Evolutionary conservation across 2,888 invertebrate genomes (phyloP).

Genomic region (Diarsia rubi): DNA sequence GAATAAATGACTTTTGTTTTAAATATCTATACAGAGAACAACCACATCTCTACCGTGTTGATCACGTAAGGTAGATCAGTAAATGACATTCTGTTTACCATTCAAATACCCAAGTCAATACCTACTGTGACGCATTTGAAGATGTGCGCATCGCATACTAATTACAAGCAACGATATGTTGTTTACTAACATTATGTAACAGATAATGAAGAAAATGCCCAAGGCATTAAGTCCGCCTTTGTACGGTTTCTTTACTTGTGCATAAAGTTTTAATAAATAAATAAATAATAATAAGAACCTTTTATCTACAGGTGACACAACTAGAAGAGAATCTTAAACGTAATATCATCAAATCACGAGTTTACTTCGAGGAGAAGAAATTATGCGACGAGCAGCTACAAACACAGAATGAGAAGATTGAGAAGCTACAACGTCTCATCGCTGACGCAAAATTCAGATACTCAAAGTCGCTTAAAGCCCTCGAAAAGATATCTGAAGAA

Average conservation of each 20-base stretch:
- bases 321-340: constrained; percentile 95
- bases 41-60: neutral
- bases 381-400: constrained; percentile 96
- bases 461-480: constrained; percentile 94
- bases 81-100: constrained; percentile 1
- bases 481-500: constrained; percentile 98
- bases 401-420: constrained; percentile 96
- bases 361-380: constrained; percentile 97
- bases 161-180: constrained; percentile 3
- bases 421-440: constrained; percentile 95
- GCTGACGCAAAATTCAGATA: constrained; percentile 95
- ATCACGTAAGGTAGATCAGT: constrained; percentile 21
- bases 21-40: neutral
- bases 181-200: constrained; percentile 9
- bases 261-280: too few relatives aligned
- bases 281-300: constrained; percentile 11
- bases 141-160: constrained; percentile 26
- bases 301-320: constrained; percentile 91
- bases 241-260: too few relatives aligned
- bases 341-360: constrained; percentile 96
- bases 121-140: constrained; percentile 8
- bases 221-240: too few relatives aligned
- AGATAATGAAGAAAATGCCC: too few relatives aligned
- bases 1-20: too few relatives aligned
- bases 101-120: constrained; percentile 34